phyloP scores from a whole-genome alignment of 53 echinoderm and acorn worm species.

The Holothuria leucospilota region DNA sequence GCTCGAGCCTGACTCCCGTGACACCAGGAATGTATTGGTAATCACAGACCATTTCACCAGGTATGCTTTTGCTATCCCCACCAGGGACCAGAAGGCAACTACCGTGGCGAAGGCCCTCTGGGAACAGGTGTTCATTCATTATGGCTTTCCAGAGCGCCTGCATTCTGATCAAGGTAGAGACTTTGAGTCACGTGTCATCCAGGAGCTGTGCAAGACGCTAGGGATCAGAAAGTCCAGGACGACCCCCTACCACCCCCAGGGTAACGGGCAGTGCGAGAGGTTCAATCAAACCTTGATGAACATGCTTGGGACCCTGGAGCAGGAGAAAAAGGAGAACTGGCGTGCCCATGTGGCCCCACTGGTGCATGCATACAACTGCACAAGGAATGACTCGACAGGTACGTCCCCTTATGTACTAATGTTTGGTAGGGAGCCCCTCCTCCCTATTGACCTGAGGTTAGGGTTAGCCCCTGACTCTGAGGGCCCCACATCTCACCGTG shows the following conservation, averaged over 20 bases:
- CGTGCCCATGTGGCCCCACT: no score
- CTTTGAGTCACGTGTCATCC: slow-evolving; percentile 62
- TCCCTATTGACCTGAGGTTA: no score
- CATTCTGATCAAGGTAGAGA: no score
- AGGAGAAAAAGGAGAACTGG: no score
- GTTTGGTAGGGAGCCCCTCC: no score
- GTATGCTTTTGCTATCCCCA: slow-evolving; percentile 63
- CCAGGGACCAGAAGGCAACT: slow-evolving; percentile 65
- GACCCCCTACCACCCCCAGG: no score
- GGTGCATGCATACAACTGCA: slow-evolving; percentile 57
- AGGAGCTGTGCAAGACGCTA: not conserved
- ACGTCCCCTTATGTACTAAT: slow-evolving; percentile 59
- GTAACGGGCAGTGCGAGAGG: slow-evolving; percentile 66
- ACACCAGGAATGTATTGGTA: slow-evolving; percentile 49
- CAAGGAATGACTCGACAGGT: slow-evolving; percentile 33
- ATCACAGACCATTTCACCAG: slow-evolving; percentile 68
- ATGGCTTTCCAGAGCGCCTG: no score
- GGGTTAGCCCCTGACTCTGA: no score
- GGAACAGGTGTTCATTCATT: no score
- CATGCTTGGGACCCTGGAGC: slow-evolving; percentile 74
- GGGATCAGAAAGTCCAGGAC: no score
- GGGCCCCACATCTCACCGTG: not conserved
- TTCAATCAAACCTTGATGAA: slow-evolving; percentile 66
- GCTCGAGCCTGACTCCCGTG: slow-evolving; percentile 46
- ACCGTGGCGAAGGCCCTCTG: no score